Percentiles rank a stretch among this genome's conserved stretches.
Evolutionary conservation across 2,888 invertebrate species (phyloP).

Genomic region (Prosopocoilus inquinatus): DNA sequence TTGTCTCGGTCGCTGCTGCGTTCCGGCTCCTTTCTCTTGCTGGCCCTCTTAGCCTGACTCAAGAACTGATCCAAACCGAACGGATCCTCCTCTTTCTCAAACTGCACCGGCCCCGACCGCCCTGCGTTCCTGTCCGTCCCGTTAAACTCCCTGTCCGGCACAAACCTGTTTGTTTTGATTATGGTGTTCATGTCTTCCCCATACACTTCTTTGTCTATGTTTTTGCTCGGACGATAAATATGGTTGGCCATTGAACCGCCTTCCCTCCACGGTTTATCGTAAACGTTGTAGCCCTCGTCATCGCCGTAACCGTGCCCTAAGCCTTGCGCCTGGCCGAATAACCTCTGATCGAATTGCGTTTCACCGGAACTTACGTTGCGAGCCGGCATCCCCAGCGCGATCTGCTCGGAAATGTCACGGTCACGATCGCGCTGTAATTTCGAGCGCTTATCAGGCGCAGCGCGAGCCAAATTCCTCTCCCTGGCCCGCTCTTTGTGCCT

Average conservation of each 20-base stretch:
- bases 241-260: conserved; percentile 81
- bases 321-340: conserved; percentile 85
- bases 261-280: conserved; percentile 97
- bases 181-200: conserved; percentile 87
- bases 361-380: conserved; percentile 71
- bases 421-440: conserved; percentile 88
- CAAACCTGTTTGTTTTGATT: conserved; percentile 88
- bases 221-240: conserved; percentile 85
- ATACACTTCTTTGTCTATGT: conserved; percentile 87
- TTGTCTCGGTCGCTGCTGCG: conserved; percentile 51
- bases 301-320: conserved; percentile 90
- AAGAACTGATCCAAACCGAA: conserved; percentile 98
- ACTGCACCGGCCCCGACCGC: conserved; percentile 94
- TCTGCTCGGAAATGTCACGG: conserved; percentile 97
- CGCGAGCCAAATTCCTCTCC: conserved; percentile 88
- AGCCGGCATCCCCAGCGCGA: conserved; percentile 93
- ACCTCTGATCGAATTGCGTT: conserved; percentile 88
- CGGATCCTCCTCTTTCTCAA: conserved; percentile 89
- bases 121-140: conserved; percentile 77
- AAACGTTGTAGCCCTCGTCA: conserved; percentile 96
- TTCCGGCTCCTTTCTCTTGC: conserved; percentile 61
- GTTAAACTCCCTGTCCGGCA: conserved; percentile 95
- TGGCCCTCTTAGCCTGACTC: conserved; percentile 88
- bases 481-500: conserved; percentile 88
- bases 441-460: conserved; percentile 91